These are phyloP conservation scores for Ectropis crepuscularia DNA, from an alignment of 2,888 invertebrate species.

Conservation along the genomic window DNA sequence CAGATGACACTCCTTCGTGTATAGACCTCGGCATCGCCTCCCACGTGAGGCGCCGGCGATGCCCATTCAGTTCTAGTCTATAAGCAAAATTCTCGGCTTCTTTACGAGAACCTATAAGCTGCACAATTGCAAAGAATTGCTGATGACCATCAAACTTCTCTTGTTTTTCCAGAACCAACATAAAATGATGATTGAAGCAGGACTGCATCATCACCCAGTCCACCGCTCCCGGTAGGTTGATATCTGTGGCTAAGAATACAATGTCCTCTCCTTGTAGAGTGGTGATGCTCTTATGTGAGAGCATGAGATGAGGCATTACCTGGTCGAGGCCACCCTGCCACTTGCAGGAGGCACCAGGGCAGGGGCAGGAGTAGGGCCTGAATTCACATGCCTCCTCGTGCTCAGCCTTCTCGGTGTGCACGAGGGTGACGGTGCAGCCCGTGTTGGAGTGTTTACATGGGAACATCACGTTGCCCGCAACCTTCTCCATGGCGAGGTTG, in stretches of 20 bases:
- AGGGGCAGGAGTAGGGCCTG: conserved; percentile 99
- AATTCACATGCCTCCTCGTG: conserved; percentile 99
- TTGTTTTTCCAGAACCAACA: conserved; percentile 99
- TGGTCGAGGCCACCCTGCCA: conserved; percentile 99
- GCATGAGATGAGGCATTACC: conserved; percentile 99
- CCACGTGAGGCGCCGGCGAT: conserved; percentile 97
- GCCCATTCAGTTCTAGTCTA: conserved; percentile 98
- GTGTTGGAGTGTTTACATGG: conserved; percentile 99
- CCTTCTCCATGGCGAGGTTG: conserved; percentile 99
- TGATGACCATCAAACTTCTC: conserved; percentile 98
- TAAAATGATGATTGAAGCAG: conserved; percentile 99
- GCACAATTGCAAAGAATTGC: conserved; percentile 99
- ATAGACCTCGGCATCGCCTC: conserved; percentile 99
- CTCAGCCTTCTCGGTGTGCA: conserved; percentile 98
- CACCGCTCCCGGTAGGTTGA: conserved; percentile 99
- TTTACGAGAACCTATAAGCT: conserved; percentile 98
- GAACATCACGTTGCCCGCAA: conserved; percentile 98
- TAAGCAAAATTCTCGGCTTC: conserved; percentile 99
- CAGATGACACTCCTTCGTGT: conserved; percentile 99
- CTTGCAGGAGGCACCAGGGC: conserved; percentile 99
- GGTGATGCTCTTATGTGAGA: conserved; percentile 98
- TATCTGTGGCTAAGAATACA: conserved; percentile 99
- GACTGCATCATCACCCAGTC: conserved; percentile 99
- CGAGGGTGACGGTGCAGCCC: conserved; percentile 95
- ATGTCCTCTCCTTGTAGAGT: conserved; percentile 99